A percentile compares a stretch with the other conserved stretches of the same genome.
Conservation (phyloP, 1,140 invertebrate species). For the roundworm (Caenorhabditis elegans) region WBcel235 BX284605.5:4126001-4126500, state of each 20-base stretch:
- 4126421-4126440: background rate
- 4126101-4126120: too few relatives aligned
- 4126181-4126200: too few relatives aligned
- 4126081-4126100: too few relatives aligned
- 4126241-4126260: background rate
- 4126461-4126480: background rate
- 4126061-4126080: too few relatives aligned
- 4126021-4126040: too few relatives aligned
- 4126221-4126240: too few relatives aligned
- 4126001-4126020: too few relatives aligned
- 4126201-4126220: too few relatives aligned
- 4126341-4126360: conserved; percentile 30
- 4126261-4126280: background rate
- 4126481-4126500: background rate
- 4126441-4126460: background rate
- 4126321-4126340: conserved; percentile 28
- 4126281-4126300: background rate
- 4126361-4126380: conserved; percentile 3
- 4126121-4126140: too few relatives aligned
- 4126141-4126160: too few relatives aligned
- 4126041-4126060: too few relatives aligned
- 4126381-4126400: conserved; percentile 31
- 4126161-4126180: too few relatives aligned
- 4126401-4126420: conserved; percentile 30
- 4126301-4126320: background rate